A percentile compares a stretch with the other conserved stretches of the same genome.
These are phyloP conservation scores for Ctenochaetus hawaiiensis DNA, from an alignment of 2,797 vertebrate species.

Conservation along the genomic window DNA sequence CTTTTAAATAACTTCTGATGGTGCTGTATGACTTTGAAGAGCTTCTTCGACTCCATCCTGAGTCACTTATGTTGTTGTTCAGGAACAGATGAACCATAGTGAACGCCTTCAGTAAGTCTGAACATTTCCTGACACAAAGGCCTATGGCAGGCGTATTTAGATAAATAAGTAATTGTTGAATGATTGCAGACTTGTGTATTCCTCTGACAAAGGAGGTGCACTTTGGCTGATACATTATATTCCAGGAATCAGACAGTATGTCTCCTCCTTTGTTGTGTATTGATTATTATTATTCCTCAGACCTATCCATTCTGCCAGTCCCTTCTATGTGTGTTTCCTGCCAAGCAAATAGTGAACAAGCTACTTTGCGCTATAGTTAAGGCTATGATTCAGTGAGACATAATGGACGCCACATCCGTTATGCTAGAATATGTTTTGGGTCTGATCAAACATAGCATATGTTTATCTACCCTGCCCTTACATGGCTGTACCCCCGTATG, in stretches of 20 bases:
- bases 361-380: conserved; percentile 20
- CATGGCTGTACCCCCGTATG: conserved; percentile 69
- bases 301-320: conserved; percentile 50
- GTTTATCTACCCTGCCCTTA: conserved; percentile 84
- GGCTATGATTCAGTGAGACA: conserved; percentile 37
- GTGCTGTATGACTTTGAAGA: conserved; percentile 13
- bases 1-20: conserved; percentile 19
- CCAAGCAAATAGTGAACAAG: conserved; percentile 12
- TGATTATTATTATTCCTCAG: conserved; percentile 59
- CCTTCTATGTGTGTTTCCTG: conserved; percentile 43
- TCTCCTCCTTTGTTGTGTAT: conserved; percentile 70
- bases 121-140: conserved; percentile 70
- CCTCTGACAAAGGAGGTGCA: conserved; percentile 72
- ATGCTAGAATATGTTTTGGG: conserved; percentile 70
- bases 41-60: conserved; percentile 17
- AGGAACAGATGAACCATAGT: conserved; percentile 55
- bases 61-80: conserved; percentile 46
- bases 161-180: conserved; percentile 76
- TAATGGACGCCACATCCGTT: conserved; percentile 66
- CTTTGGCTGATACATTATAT: conserved; percentile 72
- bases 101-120: conserved; percentile 52
- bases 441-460: conserved; percentile 82
- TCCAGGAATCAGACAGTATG: conserved; percentile 66
- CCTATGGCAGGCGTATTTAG: conserved; percentile 65
- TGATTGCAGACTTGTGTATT: conserved; percentile 68